These are phyloP conservation scores for Etheostoma perlongum DNA, from an alignment of 2,797 vertebrate genomes.

Conservation along the genomic window DNA sequence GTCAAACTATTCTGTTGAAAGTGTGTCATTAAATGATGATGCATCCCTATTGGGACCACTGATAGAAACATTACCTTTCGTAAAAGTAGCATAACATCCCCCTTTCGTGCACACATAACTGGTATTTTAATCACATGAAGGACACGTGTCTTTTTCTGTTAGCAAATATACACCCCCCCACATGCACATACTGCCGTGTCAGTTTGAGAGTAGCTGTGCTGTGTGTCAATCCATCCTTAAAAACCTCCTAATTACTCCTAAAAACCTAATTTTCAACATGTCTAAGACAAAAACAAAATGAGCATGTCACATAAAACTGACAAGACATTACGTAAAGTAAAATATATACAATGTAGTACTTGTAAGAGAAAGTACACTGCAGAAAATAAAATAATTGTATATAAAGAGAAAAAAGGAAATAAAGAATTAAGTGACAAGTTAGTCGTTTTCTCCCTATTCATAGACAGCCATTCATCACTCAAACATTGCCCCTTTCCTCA, in stretches of 20 bases:
- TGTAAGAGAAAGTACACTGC: too few species aligned
- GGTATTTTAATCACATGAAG: constrained; percentile 8
- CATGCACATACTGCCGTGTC: constrained; percentile 22
- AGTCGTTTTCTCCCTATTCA: not conserved
- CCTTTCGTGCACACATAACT: constrained; percentile 3
- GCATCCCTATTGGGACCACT: not conserved
- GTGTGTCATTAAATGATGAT: not conserved
- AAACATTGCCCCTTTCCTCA: not conserved
- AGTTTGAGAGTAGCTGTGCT: constrained; percentile 37
- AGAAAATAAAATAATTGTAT: too few species aligned
- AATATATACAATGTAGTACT: too few species aligned
- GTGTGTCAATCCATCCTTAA: constrained; percentile 34
- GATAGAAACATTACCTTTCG: not conserved
- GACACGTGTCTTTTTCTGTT: constrained; percentile 27
- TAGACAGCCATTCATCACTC: not conserved
- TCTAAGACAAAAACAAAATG: too few species aligned
- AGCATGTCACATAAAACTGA: too few species aligned
- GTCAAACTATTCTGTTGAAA: constrained; percentile 9
- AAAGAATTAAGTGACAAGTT: too few species aligned
- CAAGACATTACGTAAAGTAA: too few species aligned
- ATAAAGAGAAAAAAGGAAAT: too few species aligned
- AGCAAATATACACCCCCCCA: constrained; percentile 28
- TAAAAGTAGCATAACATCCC: not conserved
- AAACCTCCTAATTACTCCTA: constrained; percentile 3
- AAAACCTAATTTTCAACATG: too few species aligned